These are phyloP conservation scores for Samia ricini DNA, from an alignment of 1,140 invertebrate genomes.

Conservation along the genomic window DNA sequence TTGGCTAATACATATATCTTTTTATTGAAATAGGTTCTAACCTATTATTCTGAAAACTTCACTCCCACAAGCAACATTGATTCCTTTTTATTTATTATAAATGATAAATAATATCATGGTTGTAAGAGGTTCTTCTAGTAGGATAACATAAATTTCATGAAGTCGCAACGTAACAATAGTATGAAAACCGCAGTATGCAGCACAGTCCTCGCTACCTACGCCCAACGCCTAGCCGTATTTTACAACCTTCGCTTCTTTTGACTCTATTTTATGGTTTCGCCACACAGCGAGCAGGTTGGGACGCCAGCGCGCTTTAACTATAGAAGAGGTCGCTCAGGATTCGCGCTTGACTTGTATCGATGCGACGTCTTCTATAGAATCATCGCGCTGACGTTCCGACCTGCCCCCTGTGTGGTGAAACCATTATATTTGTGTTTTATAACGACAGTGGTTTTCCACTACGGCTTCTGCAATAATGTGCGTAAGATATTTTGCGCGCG, in stretches of 20 bases:
- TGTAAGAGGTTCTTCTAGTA: conserved; percentile 25
- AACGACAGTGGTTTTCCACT: conserved; percentile 34
- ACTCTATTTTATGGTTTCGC: conserved; percentile 63
- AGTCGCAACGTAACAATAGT: conserved; percentile 52
- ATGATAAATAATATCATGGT: conserved; percentile 22
- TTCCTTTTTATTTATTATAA: not conserved
- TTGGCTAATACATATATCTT: not conserved
- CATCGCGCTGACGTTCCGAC: too few species aligned
- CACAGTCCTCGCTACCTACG: conserved; percentile 46
- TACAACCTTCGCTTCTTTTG: conserved; percentile 59
- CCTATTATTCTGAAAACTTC: not conserved
- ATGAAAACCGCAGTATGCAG: conserved; percentile 33
- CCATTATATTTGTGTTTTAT: conserved; percentile 56
- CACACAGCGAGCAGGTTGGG: too few species aligned
- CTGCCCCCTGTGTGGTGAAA: too few species aligned
- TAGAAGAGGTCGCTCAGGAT: too few species aligned
- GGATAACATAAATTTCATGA: conserved; percentile 50
- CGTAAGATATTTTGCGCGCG: conserved; percentile 6
- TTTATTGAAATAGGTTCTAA: not conserved
- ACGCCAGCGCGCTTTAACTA: too few species aligned
- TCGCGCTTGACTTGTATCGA: too few species aligned
- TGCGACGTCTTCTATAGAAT: too few species aligned
- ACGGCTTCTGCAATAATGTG: not conserved
- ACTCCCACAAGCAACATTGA: not conserved
- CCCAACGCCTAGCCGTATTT: conserved; percentile 48